phyloP scores from a whole-genome alignment of 2,113 vertebrate species.

The Syngnathoides biaculeatus region DNA sequence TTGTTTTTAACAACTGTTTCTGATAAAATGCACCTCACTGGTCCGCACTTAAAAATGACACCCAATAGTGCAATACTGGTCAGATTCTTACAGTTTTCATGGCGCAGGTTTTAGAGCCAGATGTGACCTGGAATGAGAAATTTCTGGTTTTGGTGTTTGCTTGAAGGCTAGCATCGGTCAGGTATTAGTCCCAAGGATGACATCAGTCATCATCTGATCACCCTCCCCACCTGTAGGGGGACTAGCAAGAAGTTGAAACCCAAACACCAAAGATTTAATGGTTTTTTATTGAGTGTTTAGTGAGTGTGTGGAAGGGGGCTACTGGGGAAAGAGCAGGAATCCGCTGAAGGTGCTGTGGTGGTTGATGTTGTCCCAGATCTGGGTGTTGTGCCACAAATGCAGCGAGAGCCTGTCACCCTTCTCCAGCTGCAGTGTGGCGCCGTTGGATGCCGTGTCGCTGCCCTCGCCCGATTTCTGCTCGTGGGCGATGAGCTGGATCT shows the following conservation, averaged over 20 bases:
- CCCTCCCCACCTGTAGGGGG: background rate
- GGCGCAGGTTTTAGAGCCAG: too few relatives aligned
- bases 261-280: background rate
- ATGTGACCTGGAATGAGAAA: too few relatives aligned
- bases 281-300: background rate
- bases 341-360: slow-evolving; percentile 62
- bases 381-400: slow-evolving; percentile 48
- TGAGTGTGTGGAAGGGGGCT: background rate
- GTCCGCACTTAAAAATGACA: too few relatives aligned
- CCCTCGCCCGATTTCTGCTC: slow-evolving; percentile 44
- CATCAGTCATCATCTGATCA: too few relatives aligned
- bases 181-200: too few relatives aligned
- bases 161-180: too few relatives aligned
- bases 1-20: too few relatives aligned
- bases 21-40: too few relatives aligned
- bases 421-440: slow-evolving; percentile 51
- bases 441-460: slow-evolving; percentile 61
- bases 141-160: too few relatives aligned
- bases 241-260: background rate
- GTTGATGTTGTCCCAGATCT: slow-evolving; percentile 61
- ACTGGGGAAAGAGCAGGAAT: slow-evolving; percentile 53
- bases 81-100: too few relatives aligned
- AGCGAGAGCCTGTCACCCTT: slow-evolving; percentile 41
- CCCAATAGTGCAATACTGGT: too few relatives aligned
- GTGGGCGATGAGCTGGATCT: slow-evolving; percentile 45